These are phyloP conservation scores for Suricata suricatta DNA, from an alignment of 2,113 vertebrate species.

Conservation along the genomic window DNA sequence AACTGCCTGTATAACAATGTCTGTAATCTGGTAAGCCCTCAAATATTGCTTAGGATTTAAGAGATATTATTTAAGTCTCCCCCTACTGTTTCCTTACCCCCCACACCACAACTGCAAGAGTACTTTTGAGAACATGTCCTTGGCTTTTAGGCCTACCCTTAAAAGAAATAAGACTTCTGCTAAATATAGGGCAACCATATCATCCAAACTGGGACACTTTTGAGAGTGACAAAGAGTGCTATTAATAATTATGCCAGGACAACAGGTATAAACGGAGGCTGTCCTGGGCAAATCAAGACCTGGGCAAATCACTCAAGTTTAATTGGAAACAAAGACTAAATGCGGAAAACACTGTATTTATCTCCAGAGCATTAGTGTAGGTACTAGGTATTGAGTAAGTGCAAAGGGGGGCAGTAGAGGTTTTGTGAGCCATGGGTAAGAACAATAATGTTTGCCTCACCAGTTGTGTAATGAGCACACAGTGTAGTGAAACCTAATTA, in stretches of 20 bases:
- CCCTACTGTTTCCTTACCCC: neutral
- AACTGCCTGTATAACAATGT: neutral
- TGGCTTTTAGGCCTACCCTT: slow-evolving; percentile 36
- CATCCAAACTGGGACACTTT: neutral
- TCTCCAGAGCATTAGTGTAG: neutral
- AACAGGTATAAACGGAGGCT: neutral
- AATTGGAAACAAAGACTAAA: slow-evolving; percentile 33
- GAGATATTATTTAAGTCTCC: neutral
- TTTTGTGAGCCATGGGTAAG: neutral
- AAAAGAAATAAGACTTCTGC: slow-evolving; percentile 39
- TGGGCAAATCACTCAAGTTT: slow-evolving; percentile 9
- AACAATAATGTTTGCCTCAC: neutral
- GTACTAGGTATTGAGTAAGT: neutral
- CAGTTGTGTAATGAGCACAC: neutral
- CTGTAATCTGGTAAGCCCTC: neutral
- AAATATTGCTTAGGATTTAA: slow-evolving; percentile 6
- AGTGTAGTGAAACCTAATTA: slow-evolving; percentile 36
- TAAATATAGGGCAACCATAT: slow-evolving; percentile 50
- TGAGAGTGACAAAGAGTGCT: slow-evolving; percentile 25
- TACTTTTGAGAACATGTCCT: neutral
- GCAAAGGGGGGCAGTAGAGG: neutral
- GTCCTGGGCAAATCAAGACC: slow-evolving; percentile 45
- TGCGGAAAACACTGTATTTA: slow-evolving; percentile 25
- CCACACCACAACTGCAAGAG: neutral
- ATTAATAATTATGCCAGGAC: slow-evolving; percentile 25